Evolutionary conservation across 2,888 invertebrate genomes (phyloP).

Genomic region (Yponomeuta cagnagella): DNA sequence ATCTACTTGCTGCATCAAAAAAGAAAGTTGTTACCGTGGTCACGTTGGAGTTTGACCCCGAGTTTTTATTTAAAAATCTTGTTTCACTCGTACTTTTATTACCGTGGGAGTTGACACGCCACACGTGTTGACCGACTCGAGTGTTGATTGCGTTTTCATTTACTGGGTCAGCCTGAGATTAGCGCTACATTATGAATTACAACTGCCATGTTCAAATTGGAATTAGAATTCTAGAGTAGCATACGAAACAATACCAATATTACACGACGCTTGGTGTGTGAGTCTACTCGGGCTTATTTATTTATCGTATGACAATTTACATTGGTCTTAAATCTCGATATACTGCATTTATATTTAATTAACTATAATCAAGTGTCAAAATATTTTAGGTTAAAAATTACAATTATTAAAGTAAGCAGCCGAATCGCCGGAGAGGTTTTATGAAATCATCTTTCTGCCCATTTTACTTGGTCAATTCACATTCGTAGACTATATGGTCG

Average conservation of each 20-base stretch:
- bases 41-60: neutral
- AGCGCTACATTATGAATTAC: constrained; percentile 11
- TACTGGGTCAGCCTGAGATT: constrained; percentile 6
- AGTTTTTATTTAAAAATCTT: neutral
- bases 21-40: neutral
- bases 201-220: neutral
- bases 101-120: constrained; percentile 12
- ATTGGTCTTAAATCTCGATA: too few species aligned
- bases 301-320: too few species aligned
- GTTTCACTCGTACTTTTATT: constrained; percentile 11
- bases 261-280: neutral
- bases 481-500: too few species aligned
- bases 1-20: neutral
- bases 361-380: too few species aligned
- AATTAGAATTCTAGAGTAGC: neutral
- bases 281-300: too few species aligned
- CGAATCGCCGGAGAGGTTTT: too few species aligned
- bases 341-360: too few species aligned
- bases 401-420: too few species aligned
- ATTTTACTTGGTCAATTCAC: too few species aligned
- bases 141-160: constrained; percentile 12
- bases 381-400: too few species aligned
- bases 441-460: too few species aligned
- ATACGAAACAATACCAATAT: neutral
- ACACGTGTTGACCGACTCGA: neutral